phyloP scores from a whole-genome alignment of 2,113 vertebrate species.

The Corydoras maculifer region DNA sequence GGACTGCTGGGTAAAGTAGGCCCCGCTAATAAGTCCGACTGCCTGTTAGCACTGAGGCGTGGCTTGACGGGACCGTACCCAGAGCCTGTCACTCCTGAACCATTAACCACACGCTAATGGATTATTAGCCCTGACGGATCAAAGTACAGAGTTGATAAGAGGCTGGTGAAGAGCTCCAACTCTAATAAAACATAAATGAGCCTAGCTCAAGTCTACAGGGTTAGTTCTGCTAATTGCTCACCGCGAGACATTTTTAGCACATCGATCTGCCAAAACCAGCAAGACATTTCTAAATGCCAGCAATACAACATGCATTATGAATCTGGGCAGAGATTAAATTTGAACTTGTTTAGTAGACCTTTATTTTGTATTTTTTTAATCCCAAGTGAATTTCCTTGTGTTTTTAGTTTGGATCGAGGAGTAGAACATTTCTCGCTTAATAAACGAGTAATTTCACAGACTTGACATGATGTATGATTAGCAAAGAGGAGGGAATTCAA shows the following conservation, averaged over 20 bases:
- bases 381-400: constrained; percentile 7
- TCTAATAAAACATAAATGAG: background rate
- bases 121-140: constrained; percentile 19
- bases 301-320: background rate
- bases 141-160: background rate
- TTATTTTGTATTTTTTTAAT: background rate
- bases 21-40: constrained; percentile 58
- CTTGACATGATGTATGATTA: constrained; percentile 54
- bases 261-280: background rate
- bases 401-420: constrained; percentile 41
- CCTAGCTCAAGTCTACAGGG: background rate
- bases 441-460: constrained; percentile 59
- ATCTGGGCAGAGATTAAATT: background rate
- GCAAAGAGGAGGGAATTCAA: constrained; percentile 52
- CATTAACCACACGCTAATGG: constrained; percentile 34
- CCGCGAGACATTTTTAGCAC: background rate
- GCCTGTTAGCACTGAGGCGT: constrained; percentile 48
- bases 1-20: constrained; percentile 58
- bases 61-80: background rate
- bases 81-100: constrained; percentile 7
- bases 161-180: background rate
- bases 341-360: background rate
- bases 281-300: background rate
- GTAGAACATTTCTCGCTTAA: constrained; percentile 49
- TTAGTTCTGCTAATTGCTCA: background rate